Base-by-base conservation (phyloP, 2,888 invertebrate species). In the Tetropium fuscum region DNA sequence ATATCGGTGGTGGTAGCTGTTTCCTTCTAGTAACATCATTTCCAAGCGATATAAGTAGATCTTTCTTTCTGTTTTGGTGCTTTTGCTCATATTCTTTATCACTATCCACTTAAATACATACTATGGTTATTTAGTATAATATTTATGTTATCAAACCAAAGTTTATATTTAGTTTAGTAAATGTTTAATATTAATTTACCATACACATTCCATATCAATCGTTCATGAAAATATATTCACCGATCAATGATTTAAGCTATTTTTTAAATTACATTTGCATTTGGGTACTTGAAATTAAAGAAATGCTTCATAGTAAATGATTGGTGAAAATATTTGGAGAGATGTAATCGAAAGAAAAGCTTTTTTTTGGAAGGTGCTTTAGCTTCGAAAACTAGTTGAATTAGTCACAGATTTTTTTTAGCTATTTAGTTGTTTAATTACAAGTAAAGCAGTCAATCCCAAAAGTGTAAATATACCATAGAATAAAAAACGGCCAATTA, bases 261-360 rank as follows among this genome's bases (percentile, higher is more conserved):
- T 2, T 25, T 27, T 15, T 36, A 13, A 15, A 10, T 20, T 11
- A 5, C 6, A 40, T 2, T 27, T 7, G 13, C n/a, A n/a, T n/a
- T n/a, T n/a, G n/a, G n/a, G n/a, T n/a, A n/a, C n/a, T n/a, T n/a
- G n/a, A n/a, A n/a, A n/a, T n/a, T n/a, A n/a, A n/a, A n/a, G 18
- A 38, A 18, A n/a, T 13, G 7, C 11, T 27, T 27, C 2, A 15
- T 27, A 27, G 1, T 6, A 15, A 10, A n/a, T 19, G 38, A 55
- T 25, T 30, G 13, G 49, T 57, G 56, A 49, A 49, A 10, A 57
- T 57, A 45, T 49, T 56, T 40, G 2, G 16, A 15, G 36, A 49
- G 56, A 49, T 44, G 22, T 57, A 57, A 57, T 57, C 49, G 49
- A 11, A 22, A 57, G 27, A 49, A 36, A 8, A 27, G 13, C 3